These are phyloP conservation scores for Cheilosia soror DNA, from an alignment of 2,888 invertebrate genomes.

Conservation along the genomic window DNA sequence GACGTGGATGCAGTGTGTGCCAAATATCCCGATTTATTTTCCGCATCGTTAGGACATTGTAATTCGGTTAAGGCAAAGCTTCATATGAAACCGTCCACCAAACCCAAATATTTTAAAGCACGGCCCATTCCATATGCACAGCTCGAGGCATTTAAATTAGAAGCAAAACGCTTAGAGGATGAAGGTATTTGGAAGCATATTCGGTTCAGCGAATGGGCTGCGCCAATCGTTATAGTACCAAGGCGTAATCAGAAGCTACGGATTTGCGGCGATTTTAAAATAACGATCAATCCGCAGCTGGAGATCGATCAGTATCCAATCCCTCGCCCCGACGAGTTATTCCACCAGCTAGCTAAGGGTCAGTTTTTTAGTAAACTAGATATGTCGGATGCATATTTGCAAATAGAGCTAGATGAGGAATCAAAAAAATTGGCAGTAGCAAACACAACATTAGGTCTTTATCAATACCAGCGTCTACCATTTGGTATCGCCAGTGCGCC, in stretches of 20 bases:
- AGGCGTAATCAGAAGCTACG: conserved; percentile 77
- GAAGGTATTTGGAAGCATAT: conserved; percentile 62
- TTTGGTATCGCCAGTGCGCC: conserved; percentile 55
- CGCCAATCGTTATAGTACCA: conserved; percentile 79
- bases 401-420: conserved; percentile 32
- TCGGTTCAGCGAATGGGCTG: conserved; percentile 79
- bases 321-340: conserved; percentile 76
- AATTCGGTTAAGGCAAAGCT: conserved; percentile 67
- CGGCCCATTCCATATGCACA: conserved; percentile 76
- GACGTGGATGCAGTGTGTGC: conserved; percentile 32
- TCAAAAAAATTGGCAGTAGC: conserved; percentile 31
- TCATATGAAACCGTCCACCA: conserved; percentile 67
- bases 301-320: conserved; percentile 77
- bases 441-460: conserved; percentile 45
- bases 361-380: conserved; percentile 37
- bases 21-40: conserved; percentile 29
- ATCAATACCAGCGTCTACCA: conserved; percentile 35
- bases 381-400: conserved; percentile 46
- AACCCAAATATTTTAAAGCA: conserved; percentile 73
- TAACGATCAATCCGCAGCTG: conserved; percentile 76
- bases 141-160: conserved; percentile 58
- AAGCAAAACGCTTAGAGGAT: conserved; percentile 68
- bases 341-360: conserved; percentile 62
- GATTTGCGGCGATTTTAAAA: conserved; percentile 76
- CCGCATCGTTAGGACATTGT: conserved; percentile 31